Conservation (phyloP, 2,797 vertebrate species). For the Arctocebus calabarensis region DNA sequence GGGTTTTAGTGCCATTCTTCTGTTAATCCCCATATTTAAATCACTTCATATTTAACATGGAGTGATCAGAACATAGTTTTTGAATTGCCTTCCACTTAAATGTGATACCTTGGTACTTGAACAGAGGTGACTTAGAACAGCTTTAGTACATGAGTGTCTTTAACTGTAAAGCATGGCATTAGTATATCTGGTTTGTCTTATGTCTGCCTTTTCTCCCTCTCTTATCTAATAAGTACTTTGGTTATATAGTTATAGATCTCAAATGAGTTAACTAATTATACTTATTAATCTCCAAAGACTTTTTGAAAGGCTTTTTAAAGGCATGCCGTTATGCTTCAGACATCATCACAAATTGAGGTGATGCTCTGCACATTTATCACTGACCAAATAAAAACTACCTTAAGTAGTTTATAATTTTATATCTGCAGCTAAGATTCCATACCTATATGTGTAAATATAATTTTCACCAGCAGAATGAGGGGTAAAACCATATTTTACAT, state of each 20-base stretch:
- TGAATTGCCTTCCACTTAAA: background rate
- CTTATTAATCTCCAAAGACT: background rate
- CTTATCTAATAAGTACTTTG: background rate
- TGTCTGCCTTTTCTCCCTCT: background rate
- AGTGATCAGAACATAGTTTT: background rate
- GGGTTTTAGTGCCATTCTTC: background rate
- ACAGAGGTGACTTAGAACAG: background rate
- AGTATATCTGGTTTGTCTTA: background rate
- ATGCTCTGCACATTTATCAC: background rate
- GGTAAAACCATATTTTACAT: background rate
- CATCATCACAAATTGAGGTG: background rate
- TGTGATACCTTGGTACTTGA: background rate
- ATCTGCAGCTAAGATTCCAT: background rate
- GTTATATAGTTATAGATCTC: background rate
- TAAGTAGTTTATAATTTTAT: background rate
- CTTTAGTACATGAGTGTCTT: background rate
- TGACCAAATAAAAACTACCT: background rate
- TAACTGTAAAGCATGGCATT: background rate
- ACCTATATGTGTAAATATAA: background rate
- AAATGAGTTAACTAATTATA: background rate
- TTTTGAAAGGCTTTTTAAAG: background rate
- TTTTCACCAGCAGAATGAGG: background rate
- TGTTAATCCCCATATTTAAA: background rate
- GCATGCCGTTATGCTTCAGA: background rate
- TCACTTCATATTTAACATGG: conserved; percentile 12